phyloP scores from a whole-genome alignment of 2,113 vertebrate genomes.

The Hipposideros armiger region DNA sequence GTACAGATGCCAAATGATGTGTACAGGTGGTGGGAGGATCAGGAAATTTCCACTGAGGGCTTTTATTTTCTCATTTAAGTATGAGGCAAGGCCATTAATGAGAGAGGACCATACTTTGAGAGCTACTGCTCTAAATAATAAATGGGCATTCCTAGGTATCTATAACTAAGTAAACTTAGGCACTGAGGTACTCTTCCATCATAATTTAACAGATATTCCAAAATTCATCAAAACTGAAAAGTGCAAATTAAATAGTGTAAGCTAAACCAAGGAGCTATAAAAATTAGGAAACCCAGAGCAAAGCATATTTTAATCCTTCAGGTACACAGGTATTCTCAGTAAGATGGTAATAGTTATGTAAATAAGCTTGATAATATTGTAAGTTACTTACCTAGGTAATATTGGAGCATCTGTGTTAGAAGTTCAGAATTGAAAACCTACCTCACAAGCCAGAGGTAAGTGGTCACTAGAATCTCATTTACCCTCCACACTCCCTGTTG shows the following conservation, averaged over 20 bases:
- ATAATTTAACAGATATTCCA: neutral
- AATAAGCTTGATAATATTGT: neutral
- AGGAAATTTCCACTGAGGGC: neutral
- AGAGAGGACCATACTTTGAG: neutral
- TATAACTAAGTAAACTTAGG: neutral
- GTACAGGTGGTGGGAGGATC: neutral
- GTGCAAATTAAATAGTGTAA: neutral
- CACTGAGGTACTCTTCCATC: neutral
- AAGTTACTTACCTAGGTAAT: neutral
- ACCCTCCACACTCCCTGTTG: neutral
- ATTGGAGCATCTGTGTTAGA: neutral
- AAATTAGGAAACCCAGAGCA: neutral
- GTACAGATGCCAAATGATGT: neutral
- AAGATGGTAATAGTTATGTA: neutral
- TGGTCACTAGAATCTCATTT: neutral
- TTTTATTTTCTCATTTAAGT: neutral
- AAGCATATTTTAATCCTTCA: neutral
- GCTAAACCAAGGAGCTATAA: neutral
- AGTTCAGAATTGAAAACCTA: neutral
- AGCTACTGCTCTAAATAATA: neutral
- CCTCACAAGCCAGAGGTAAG: neutral
- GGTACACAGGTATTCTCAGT: neutral
- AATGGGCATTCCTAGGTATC: neutral
- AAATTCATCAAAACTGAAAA: neutral
- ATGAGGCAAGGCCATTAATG: neutral